These are phyloP conservation scores for Ctenoplectra terminalis DNA, from an alignment of 1,140 invertebrate species.

Conservation along the genomic window DNA sequence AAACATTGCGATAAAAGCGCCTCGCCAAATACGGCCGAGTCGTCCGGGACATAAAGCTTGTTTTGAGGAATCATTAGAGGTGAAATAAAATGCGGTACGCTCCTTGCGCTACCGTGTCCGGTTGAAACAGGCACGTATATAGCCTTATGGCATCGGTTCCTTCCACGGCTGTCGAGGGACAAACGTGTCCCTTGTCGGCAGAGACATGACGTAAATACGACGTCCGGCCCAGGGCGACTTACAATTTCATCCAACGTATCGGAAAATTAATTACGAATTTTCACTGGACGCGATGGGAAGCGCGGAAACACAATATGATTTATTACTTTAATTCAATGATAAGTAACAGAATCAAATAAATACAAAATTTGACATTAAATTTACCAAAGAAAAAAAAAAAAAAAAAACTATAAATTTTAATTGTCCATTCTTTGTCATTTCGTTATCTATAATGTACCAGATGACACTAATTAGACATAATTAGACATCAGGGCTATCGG, in stretches of 20 bases:
- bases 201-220: slow-evolving; percentile 37
- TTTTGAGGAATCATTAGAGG: slow-evolving; percentile 65
- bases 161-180: slow-evolving; percentile 45
- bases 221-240: slow-evolving; percentile 28
- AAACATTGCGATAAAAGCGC: slow-evolving; percentile 65
- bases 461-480: slow-evolving; percentile 56
- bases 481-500: slow-evolving; percentile 44
- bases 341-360: too few species aligned
- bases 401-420: neutral
- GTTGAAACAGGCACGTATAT: slow-evolving; percentile 49
- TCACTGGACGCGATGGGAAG: neutral
- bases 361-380: too few species aligned
- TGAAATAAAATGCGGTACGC: slow-evolving; percentile 55
- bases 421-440: neutral
- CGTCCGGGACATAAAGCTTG: slow-evolving; percentile 60
- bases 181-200: slow-evolving; percentile 42
- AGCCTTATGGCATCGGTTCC: slow-evolving; percentile 50
- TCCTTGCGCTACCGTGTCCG: slow-evolving; percentile 51
- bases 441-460: slow-evolving; percentile 1
- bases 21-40: slow-evolving; percentile 54
- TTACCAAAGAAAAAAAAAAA: neutral
- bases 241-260: slow-evolving; percentile 37
- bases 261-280: slow-evolving; percentile 25
- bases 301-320: too few species aligned
- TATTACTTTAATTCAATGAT: too few species aligned